Base-by-base conservation (phyloP, 2,113 vertebrate species). In the Aplodontia rufa region DNA sequence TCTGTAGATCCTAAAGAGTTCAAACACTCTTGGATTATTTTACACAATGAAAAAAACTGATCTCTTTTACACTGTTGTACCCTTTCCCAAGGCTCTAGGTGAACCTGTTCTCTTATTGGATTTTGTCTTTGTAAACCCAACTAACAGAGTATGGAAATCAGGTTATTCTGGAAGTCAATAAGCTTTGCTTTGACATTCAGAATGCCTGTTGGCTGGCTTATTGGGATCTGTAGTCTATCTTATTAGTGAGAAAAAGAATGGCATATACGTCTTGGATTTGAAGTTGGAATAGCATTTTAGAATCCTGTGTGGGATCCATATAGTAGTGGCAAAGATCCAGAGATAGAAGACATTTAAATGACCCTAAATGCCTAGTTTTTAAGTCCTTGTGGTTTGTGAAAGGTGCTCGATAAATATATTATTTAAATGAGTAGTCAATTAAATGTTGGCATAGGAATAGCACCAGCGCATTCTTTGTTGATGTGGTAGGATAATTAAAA, bases 401-500 rank as follows among this genome's bases (percentile, higher is more conserved):
- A 90, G 45, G 74, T 93, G 80, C 40, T 92, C 90, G 86, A 91
- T 90, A 96, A 95, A 96, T 95, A 49, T 93, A 88, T 87, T 95
- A 87, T 90, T 93, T 68, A 90, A 82, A 80, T 71, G n/a, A 91
- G 69, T 60, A 87, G 45, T 84, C 69, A 94, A 75, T 79, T 96
- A 93, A 82, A 78, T 96, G 83, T 87, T 90, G 69, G 40, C 58
- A 87, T 14, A 68, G 28, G 79, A 76, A 28, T 76, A 93, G 90
- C 22, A 85, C 26, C 17, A 37, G n/a, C 66, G 88, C 89, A 72
- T 53, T 93, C 11, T 87, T 87, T 92, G 66, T 14, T 53, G 45
- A 87, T 87, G 58, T 79, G 45, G 35, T 76, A 64, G 49, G 88
- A 76, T 94, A 95, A 90, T 94, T 90, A 93, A 96, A 95, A 84